Evolutionary conservation across 2,888 invertebrate genomes (phyloP).

Genomic region (Ophion ventricosus): DNA sequence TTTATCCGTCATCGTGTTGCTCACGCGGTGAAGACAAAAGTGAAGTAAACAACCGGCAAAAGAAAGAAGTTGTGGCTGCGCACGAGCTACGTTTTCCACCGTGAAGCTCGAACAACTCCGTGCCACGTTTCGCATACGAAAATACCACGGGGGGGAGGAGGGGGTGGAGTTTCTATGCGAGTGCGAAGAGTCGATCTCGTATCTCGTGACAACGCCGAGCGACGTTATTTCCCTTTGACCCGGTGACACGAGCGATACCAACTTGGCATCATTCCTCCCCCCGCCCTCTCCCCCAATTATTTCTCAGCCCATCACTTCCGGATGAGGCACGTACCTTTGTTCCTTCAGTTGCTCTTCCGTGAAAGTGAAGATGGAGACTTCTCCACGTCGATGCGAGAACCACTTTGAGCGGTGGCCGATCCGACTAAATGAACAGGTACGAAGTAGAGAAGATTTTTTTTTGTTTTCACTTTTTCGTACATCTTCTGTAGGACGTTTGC

Average conservation of each 20-base stretch:
- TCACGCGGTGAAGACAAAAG: neutral
- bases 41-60: neutral
- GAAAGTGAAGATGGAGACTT: neutral
- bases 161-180: slow-evolving; percentile 51
- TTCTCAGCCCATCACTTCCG: neutral
- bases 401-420: neutral
- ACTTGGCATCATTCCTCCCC: neutral
- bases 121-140: slow-evolving; percentile 60
- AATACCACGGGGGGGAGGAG: slow-evolving; percentile 49
- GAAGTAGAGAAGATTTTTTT: neutral
- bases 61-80: neutral
- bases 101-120: slow-evolving; percentile 55
- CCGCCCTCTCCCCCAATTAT: neutral
- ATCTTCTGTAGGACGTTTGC: neutral
- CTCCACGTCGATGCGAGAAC: neutral
- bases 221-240: slow-evolving; percentile 33
- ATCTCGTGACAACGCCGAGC: slow-evolving; percentile 27
- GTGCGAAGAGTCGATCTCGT: slow-evolving; percentile 16
- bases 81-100: neutral
- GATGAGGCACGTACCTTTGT: neutral
- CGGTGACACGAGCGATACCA: slow-evolving; percentile 29
- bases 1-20: neutral
- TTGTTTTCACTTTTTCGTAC: neutral
- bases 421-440: neutral
- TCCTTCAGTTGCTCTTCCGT: neutral